phyloP scores from a whole-genome alignment of 2,113 vertebrate genomes.

The Hylia prasina region DNA sequence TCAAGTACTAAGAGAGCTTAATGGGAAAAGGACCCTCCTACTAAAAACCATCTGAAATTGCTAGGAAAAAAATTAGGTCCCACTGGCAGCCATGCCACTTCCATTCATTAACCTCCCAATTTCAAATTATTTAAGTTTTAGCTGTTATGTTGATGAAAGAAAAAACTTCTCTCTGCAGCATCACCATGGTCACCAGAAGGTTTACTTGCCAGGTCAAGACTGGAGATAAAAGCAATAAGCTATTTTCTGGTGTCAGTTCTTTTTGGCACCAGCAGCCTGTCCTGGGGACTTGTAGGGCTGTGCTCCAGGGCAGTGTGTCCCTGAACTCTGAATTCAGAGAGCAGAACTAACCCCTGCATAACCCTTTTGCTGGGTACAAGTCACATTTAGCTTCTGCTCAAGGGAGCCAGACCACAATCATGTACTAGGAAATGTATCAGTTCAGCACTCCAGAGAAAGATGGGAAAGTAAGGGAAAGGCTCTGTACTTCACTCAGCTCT shows the following conservation, averaged over 20 bases:
- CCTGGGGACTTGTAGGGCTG: background rate
- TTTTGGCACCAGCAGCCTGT: background rate
- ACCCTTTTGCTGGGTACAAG: background rate
- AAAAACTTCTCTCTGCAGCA: background rate
- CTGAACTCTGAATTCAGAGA: background rate
- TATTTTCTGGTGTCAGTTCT: background rate
- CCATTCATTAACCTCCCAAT: background rate
- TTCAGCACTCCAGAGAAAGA: background rate
- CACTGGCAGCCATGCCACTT: background rate
- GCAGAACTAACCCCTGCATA: background rate
- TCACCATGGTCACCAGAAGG: background rate
- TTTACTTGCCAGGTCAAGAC: background rate
- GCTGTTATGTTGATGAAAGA: background rate
- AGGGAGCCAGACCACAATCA: background rate
- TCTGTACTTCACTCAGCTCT: background rate
- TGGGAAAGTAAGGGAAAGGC: background rate
- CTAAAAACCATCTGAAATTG: background rate
- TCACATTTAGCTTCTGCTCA: background rate
- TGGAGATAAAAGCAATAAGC: background rate
- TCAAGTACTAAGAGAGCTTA: background rate
- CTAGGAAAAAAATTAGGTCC: background rate
- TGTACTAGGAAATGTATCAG: background rate
- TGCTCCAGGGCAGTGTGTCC: rapidly evolving
- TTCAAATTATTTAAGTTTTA: background rate
- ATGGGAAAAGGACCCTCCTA: background rate